Conservation (phyloP, 2,797 vertebrate species). For the Melanitta fusca region DNA sequence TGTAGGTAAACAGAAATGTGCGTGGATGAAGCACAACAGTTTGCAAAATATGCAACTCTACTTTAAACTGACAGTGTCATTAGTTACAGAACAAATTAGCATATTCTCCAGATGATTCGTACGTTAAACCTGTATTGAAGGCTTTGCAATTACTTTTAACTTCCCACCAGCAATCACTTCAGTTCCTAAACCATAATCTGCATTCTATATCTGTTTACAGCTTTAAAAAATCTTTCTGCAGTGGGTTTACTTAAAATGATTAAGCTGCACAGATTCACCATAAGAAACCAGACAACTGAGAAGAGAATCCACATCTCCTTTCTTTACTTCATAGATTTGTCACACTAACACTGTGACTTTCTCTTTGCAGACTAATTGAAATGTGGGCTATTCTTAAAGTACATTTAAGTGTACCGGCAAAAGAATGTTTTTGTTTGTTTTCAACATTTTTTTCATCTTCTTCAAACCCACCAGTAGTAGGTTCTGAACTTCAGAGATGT, state of each 20-base stretch:
- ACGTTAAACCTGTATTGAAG: background rate
- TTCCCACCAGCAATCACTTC: background rate
- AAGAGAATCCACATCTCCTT: background rate
- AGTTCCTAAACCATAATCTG: background rate
- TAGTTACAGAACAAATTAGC: background rate
- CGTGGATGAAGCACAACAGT: background rate
- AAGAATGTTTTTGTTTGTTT: background rate
- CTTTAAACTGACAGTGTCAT: background rate
- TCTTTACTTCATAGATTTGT: background rate
- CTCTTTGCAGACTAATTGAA: background rate
- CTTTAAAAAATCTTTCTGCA: background rate
- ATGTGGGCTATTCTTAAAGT: background rate
- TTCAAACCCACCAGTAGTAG: background rate
- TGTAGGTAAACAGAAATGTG: background rate
- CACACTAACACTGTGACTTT: background rate
- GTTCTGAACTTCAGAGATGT: background rate
- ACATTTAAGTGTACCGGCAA: background rate
- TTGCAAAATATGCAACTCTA: background rate
- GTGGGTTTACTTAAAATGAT: background rate
- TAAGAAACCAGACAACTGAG: background rate
- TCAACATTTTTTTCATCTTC: background rate
- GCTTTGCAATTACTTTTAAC: background rate
- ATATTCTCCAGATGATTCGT: background rate
- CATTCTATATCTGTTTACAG: background rate
- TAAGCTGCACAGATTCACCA: background rate